Evolutionary conservation across 2,113 vertebrate species (phyloP).

Genomic region (Phocoena sinus): DNA sequence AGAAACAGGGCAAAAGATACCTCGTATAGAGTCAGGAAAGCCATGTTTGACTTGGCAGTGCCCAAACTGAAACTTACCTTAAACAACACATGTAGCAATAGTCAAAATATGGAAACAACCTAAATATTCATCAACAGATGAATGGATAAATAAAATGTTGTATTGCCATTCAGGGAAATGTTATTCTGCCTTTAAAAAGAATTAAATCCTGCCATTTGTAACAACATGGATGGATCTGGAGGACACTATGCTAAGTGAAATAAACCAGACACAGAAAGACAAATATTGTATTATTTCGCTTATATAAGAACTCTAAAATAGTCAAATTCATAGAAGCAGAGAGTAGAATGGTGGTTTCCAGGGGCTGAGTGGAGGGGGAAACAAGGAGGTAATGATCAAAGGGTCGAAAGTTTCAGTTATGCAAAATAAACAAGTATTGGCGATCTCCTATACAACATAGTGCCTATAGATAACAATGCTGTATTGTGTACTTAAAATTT

Average conservation of each 20-base stretch:
- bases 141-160: neutral
- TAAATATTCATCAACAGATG: neutral
- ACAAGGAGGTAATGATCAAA: neutral
- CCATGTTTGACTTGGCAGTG: neutral
- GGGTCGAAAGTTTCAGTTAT: neutral
- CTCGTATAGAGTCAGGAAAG: neutral
- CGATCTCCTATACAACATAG: neutral
- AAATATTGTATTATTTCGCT: neutral
- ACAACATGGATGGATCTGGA: neutral
- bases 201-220: neutral
- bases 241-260: neutral
- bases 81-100: neutral
- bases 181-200: neutral
- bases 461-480: neutral
- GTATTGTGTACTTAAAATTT: neutral
- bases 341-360: neutral
- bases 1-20: neutral
- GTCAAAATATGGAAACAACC: neutral
- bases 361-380: neutral
- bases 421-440: neutral
- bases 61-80: neutral
- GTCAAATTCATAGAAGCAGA: neutral
- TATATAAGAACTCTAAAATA: neutral
- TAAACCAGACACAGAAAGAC: neutral
- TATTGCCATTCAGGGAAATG: too few relatives aligned